A percentile compares a stretch with the other conserved stretches of the same genome.
Conservation (phyloP, 1,140 invertebrate genomes). For the Brachionus koreanus region DNA sequence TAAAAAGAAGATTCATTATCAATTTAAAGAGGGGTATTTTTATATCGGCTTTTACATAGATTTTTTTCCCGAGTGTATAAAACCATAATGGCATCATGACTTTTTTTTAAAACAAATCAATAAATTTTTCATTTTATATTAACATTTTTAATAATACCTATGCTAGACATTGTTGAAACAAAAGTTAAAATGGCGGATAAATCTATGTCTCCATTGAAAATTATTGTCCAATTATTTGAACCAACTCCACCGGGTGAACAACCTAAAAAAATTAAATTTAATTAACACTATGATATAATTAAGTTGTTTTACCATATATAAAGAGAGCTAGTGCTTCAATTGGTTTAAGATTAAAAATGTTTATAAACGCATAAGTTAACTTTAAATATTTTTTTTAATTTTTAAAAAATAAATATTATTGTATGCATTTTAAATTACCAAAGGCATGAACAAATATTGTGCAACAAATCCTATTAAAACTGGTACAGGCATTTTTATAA, state of each 20-base stretch:
- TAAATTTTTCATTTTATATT: neutral
- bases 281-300: neutral
- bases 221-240: constrained; percentile 44
- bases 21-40: constrained; percentile 26
- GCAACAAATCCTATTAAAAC: constrained; percentile 27
- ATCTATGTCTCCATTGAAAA: constrained; percentile 44
- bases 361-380: constrained; percentile 24
- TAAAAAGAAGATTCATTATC: neutral
- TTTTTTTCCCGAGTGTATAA: constrained; percentile 33
- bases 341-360: neutral
- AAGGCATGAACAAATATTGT: constrained; percentile 45
- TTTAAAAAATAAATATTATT: neutral
- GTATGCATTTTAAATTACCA: neutral
- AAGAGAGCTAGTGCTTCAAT: constrained; percentile 36
- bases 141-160: neutral
- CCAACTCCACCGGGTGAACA: constrained; percentile 41
- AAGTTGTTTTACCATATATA: neutral
- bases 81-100: constrained; percentile 45
- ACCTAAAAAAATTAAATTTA: neutral
- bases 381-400: neutral
- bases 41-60: neutral
- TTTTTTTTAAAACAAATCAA: neutral
- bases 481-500: constrained; percentile 22
- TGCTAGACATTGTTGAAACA: constrained; percentile 41
- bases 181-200: constrained; percentile 42